Percentiles rank a stretch among this genome's conserved stretches.
Evolutionary conservation across 2,113 vertebrate species (phyloP).

Genomic region (Trichechus manatus): DNA sequence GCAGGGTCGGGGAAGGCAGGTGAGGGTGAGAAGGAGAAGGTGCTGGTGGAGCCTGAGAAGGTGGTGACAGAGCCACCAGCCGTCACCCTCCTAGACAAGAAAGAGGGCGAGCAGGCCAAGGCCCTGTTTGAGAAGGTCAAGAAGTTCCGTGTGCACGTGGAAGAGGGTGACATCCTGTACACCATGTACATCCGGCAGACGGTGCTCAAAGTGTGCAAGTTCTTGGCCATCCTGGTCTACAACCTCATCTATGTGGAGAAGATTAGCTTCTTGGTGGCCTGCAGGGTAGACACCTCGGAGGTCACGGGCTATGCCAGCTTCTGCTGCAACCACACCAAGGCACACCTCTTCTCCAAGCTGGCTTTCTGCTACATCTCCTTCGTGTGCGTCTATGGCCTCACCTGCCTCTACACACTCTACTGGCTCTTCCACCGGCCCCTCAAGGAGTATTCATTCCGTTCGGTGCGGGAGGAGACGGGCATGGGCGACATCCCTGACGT

Average conservation of each 20-base stretch:
- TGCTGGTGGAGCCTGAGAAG: conserved; percentile 87
- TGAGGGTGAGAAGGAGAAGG: conserved; percentile 76
- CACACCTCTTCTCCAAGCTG: conserved; percentile 94
- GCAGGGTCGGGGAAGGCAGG: conserved; percentile 80
- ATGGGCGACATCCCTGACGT: conserved; percentile 95
- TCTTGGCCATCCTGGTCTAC: conserved; percentile 91
- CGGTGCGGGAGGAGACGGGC: conserved; percentile 92
- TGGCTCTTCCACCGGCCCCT: conserved; percentile 95
- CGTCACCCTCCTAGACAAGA: conserved; percentile 91
- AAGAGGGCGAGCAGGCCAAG: conserved; percentile 95
- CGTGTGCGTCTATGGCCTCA: conserved; percentile 91
- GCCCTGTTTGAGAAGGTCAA: conserved; percentile 96
- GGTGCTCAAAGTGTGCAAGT: conserved; percentile 92
- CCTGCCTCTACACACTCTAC: conserved; percentile 93
- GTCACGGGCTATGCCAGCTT: conserved; percentile 93
- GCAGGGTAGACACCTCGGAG: conserved; percentile 89
- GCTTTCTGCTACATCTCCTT: conserved; percentile 94
- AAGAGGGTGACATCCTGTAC: conserved; percentile 92
- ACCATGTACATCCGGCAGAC: conserved; percentile 94
- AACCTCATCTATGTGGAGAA: conserved; percentile 88
- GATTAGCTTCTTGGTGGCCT: conserved; percentile 92
- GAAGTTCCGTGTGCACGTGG: conserved; percentile 93
- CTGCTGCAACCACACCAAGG: conserved; percentile 95
- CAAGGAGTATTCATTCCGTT: conserved; percentile 93
- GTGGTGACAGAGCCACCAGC: conserved; percentile 86